Evolutionary conservation across 2,113 vertebrate species (phyloP).

Genomic region (Catharus bicknelli): DNA sequence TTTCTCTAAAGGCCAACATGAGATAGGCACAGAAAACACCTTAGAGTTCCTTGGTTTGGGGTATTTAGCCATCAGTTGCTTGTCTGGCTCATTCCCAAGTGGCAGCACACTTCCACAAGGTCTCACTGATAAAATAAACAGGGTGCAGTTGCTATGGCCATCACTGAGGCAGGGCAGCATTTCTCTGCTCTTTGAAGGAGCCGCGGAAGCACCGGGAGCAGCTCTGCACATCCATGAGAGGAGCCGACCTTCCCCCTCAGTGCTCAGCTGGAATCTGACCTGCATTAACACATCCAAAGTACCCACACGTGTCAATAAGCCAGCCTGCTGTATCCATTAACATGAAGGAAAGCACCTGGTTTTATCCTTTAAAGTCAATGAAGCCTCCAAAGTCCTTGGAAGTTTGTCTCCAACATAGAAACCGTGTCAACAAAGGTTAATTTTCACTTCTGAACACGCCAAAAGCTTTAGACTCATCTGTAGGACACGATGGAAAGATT

Average conservation of each 20-base stretch:
- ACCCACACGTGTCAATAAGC: slow-evolving; percentile 16
- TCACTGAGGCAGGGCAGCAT: neutral
- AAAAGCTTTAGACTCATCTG: neutral
- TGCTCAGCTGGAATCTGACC: slow-evolving; percentile 24
- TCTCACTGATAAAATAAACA: neutral
- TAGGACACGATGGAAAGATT: neutral
- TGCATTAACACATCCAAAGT: neutral
- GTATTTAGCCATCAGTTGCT: neutral
- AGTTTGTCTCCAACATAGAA: neutral
- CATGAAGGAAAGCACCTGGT: neutral
- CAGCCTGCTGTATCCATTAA: neutral
- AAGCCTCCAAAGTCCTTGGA: neutral
- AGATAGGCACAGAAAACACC: neutral
- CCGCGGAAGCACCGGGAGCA: rapidly evolving
- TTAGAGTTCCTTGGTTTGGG: rapidly evolving
- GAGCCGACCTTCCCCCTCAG: neutral
- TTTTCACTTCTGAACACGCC: neutral
- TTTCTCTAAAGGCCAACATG: rapidly evolving
- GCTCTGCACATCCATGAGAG: neutral
- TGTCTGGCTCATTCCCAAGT: neutral
- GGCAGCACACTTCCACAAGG: neutral
- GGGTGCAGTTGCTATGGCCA: rapidly evolving
- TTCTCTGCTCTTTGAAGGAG: neutral
- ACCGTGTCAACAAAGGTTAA: neutral
- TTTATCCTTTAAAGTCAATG: neutral